These are phyloP conservation scores for Cavia porcellus DNA, from an alignment of 2,113 vertebrate species.

Conservation along the genomic window DNA sequence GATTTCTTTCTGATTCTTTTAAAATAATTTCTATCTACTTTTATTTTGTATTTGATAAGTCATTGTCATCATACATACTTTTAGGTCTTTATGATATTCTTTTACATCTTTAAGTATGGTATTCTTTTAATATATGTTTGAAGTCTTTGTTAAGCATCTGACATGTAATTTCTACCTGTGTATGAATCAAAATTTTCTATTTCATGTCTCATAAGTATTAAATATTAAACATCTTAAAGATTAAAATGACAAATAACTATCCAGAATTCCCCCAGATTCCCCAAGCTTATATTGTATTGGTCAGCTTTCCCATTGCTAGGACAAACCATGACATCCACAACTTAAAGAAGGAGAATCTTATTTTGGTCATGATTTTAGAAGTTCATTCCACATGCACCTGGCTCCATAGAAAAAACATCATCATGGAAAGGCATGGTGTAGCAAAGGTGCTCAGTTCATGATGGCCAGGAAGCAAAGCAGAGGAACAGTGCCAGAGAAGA, in stretches of 20 bases:
- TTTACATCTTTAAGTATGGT: background rate
- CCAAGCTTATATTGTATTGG: background rate
- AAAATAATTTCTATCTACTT: background rate
- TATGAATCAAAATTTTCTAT: background rate
- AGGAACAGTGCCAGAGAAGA: background rate
- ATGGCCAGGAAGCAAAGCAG: background rate
- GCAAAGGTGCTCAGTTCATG: background rate
- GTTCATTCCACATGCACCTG: background rate
- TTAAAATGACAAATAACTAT: background rate
- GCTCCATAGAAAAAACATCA: background rate
- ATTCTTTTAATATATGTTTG: background rate
- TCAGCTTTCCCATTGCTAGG: background rate
- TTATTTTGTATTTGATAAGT: background rate
- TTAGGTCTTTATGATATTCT: background rate
- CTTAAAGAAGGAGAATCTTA: background rate
- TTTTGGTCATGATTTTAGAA: background rate
- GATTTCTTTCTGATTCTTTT: background rate
- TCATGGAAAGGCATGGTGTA: background rate
- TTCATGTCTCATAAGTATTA: background rate
- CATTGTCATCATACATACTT: background rate
- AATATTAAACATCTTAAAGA: background rate
- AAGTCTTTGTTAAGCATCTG: background rate
- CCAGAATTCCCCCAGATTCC: background rate
- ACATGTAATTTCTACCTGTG: background rate
- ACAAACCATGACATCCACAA: background rate